Conservation (phyloP, 1,140 invertebrate genomes). For the Trachymyrmex cornetzi region DNA sequence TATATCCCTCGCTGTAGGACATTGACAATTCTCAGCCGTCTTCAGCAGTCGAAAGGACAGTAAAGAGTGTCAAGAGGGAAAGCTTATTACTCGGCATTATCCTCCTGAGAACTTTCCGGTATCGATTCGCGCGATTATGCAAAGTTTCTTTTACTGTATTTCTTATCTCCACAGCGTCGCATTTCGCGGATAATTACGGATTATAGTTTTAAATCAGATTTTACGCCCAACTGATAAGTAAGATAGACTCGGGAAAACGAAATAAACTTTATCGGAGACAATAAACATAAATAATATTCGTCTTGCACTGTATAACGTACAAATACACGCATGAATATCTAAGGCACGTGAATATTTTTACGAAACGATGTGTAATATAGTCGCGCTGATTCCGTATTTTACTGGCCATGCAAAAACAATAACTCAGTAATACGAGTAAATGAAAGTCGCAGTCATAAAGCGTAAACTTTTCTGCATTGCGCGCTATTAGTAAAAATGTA, state of each 20-base stretch:
- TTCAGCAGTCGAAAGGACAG: slow-evolving; percentile 5
- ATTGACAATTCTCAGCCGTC: too few relatives aligned
- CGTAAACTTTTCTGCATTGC: background rate
- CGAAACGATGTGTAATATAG: background rate
- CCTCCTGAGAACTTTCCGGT: background rate
- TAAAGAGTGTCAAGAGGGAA: background rate
- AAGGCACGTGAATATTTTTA: background rate
- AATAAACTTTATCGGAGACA: background rate
- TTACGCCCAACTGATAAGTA: slow-evolving; percentile 13
- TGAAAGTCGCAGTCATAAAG: background rate
- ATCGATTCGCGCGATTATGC: slow-evolving; percentile 24
- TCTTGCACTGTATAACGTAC: background rate
- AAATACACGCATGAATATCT: background rate
- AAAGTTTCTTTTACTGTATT: slow-evolving; percentile 8
- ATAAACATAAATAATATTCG: slow-evolving; percentile 20
- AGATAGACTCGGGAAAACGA: background rate
- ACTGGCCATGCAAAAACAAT: background rate
- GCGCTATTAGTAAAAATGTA: background rate
- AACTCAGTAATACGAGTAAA: too few relatives aligned
- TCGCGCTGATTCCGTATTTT: background rate
- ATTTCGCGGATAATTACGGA: background rate
- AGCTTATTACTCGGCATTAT: background rate
- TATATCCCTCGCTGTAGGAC: background rate
- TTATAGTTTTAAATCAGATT: slow-evolving; percentile 19
- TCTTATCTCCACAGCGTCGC: background rate